Evolutionary conservation across 1,140 invertebrate genomes (phyloP).

Genomic region (Neodiprion pinetum): DNA sequence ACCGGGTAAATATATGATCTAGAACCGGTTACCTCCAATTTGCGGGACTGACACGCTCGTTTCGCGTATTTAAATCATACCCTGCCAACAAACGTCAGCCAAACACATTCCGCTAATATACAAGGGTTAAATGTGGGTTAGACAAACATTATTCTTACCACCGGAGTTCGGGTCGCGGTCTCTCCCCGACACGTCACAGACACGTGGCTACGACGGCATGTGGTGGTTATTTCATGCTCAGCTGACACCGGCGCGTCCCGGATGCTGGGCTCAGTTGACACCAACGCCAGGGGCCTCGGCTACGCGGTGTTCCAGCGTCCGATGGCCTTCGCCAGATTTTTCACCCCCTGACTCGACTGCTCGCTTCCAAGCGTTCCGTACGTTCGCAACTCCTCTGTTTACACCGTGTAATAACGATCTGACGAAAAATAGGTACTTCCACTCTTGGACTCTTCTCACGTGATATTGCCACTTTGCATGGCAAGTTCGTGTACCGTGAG

Average conservation of each 20-base stretch:
- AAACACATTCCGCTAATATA: background rate
- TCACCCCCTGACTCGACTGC: background rate
- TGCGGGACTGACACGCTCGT: no score
- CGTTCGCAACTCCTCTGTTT: background rate
- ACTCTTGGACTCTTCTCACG: background rate
- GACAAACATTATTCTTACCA: background rate
- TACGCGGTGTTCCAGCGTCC: background rate
- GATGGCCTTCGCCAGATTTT: background rate
- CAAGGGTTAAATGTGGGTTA: background rate
- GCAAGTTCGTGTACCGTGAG: no score
- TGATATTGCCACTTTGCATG: constrained; percentile 1
- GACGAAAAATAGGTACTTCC: background rate
- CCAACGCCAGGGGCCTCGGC: background rate
- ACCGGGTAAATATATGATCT: no score
- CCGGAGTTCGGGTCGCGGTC: constrained; percentile 2
- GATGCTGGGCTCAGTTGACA: background rate
- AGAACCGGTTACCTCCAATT: no score
- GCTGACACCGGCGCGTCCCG: background rate
- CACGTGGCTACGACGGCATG: background rate
- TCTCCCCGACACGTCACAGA: constrained; percentile 1
- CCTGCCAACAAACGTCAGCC: background rate
- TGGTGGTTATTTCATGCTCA: background rate
- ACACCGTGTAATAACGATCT: background rate
- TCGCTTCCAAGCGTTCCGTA: background rate
- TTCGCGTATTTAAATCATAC: background rate